These are phyloP conservation scores for Mergus octosetaceus DNA, from an alignment of 2,797 vertebrate species.

Conservation along the genomic window DNA sequence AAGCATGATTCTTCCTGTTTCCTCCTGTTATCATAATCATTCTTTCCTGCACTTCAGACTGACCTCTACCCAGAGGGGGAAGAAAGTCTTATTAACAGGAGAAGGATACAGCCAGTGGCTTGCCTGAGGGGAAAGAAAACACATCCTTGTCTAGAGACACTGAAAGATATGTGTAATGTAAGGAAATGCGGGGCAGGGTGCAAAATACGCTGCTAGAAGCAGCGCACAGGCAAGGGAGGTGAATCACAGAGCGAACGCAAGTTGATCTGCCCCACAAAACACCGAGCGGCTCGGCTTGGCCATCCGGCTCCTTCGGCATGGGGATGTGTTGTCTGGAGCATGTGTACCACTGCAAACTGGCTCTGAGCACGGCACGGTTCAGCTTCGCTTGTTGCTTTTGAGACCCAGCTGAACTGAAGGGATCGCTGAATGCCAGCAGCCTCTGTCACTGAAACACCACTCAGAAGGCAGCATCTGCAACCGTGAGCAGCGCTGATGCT, in stretches of 20 bases:
- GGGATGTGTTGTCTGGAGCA: neutral
- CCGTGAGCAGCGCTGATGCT: neutral
- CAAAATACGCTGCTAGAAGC: neutral
- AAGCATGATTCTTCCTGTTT: conserved; percentile 76
- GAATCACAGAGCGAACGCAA: neutral
- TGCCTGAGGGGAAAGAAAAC: conserved; percentile 21
- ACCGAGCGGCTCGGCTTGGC: neutral
- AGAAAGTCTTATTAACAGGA: neutral
- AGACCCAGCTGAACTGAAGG: neutral
- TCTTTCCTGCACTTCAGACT: conserved; percentile 67
- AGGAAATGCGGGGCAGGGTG: neutral
- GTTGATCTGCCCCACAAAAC: neutral
- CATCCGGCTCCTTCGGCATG: neutral
- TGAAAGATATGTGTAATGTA: neutral
- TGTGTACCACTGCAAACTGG: neutral
- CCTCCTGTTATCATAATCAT: conserved; percentile 73
- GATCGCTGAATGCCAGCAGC: neutral
- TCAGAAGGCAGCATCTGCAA: neutral
- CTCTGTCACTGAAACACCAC: neutral
- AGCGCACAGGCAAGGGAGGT: neutral
- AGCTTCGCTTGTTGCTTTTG: neutral
- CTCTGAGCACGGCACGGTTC: neutral
- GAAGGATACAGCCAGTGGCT: neutral
- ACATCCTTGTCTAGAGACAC: neutral
- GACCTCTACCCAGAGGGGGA: conserved; percentile 35